phyloP scores from a whole-genome alignment of 2,113 vertebrate genomes.

The Vulpes lagopus region DNA sequence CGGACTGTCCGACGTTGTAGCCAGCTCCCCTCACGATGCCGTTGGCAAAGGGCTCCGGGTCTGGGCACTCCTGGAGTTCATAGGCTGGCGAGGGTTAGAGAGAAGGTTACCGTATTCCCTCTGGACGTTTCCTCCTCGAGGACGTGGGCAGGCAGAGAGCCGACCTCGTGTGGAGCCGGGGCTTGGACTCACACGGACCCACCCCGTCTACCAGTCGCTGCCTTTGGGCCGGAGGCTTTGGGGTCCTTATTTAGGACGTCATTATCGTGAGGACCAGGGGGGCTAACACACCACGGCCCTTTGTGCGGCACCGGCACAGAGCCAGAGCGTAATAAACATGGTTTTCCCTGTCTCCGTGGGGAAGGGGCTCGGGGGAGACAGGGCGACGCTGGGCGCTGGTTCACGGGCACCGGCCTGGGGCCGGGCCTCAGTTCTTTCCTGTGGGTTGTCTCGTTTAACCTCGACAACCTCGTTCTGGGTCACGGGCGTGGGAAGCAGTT shows the following conservation, averaged over 20 bases:
- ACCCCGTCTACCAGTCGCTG: background rate
- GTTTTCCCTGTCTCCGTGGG: background rate
- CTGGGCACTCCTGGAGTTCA: constrained; percentile 96
- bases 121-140: background rate
- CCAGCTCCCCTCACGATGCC: constrained; percentile 97
- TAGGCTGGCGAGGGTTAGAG: constrained; percentile 89
- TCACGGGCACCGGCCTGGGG: background rate
- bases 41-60: constrained; percentile 96
- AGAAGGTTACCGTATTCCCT: background rate
- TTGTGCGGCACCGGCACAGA: background rate
- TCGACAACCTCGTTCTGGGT: background rate
- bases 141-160: fast-evolving
- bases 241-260: constrained; percentile 35
- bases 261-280: background rate
- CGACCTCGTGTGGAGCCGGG: background rate
- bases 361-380: background rate
- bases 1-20: constrained; percentile 97
- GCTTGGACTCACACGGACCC: background rate
- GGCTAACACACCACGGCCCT: background rate
- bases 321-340: background rate
- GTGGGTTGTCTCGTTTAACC: background rate
- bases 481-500: background rate
- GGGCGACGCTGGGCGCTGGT: background rate
- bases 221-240: background rate
- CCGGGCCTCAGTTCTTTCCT: background rate